phyloP scores from a whole-genome alignment of 2,797 vertebrate species.

The Falco cherrug region DNA sequence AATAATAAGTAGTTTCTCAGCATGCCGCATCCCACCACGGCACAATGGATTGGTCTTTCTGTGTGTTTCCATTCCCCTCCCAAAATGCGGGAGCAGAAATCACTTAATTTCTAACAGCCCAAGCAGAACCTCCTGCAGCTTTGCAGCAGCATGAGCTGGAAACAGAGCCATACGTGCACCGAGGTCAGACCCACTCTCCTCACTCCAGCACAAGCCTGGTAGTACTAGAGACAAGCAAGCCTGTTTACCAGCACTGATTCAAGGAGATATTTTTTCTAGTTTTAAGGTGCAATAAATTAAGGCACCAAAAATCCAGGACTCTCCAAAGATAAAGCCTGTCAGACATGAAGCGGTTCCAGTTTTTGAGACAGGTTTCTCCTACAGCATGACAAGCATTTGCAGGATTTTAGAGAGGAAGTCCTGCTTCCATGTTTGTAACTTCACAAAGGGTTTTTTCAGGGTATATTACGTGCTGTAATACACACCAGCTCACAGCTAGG shows the following conservation, averaged over 20 bases:
- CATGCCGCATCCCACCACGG: not conserved
- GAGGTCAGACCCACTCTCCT: not conserved
- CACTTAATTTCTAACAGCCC: not conserved
- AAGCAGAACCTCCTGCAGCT: not conserved
- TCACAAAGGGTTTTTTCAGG: not conserved
- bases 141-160: accelerated
- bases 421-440: not conserved
- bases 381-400: not conserved
- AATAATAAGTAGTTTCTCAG: not conserved
- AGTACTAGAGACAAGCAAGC: not conserved
- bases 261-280: not conserved
- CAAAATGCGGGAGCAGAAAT: not conserved
- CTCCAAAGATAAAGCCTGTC: not conserved
- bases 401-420: not conserved
- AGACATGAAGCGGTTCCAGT: not conserved
- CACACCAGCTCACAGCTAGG: not conserved
- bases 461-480: accelerated
- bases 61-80: not conserved
- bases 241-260: not conserved
- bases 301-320: slow-evolving; percentile 1
- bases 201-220: not conserved
- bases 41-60: not conserved
- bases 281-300: slow-evolving; percentile 25
- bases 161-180: accelerated
- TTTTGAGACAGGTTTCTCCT: not conserved